Conservation (phyloP, 2,888 invertebrate genomes). For the Lithophane leautieri region DNA sequence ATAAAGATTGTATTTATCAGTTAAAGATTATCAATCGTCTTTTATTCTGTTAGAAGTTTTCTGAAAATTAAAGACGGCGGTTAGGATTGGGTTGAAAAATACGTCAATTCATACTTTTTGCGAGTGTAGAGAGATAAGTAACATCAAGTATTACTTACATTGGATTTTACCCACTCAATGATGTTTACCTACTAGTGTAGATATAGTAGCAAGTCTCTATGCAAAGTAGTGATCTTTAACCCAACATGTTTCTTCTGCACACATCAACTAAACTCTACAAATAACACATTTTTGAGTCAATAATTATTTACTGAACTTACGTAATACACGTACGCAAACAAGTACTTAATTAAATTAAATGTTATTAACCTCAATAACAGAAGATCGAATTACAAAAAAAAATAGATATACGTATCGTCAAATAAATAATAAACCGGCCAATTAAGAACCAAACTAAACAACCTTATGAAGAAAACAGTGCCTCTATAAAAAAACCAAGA, state of each 20-base stretch:
- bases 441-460: conserved; percentile 44
- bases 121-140: neutral
- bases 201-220: conserved; percentile 9
- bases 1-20: neutral
- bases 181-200: neutral
- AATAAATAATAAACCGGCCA: conserved; percentile 38
- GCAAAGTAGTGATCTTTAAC: conserved; percentile 43
- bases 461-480: conserved; percentile 35
- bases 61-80: neutral
- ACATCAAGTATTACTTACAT: neutral
- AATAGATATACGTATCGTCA: conserved; percentile 24
- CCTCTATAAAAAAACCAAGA: conserved; percentile 49
- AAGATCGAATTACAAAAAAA: conserved; percentile 28
- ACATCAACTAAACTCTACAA: conserved; percentile 24
- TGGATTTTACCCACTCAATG: neutral
- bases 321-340: conserved; percentile 21
- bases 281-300: conserved; percentile 34
- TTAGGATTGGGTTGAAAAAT: neutral
- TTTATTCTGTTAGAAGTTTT: neutral
- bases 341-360: conserved; percentile 32
- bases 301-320: conserved; percentile 35
- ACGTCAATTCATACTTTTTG: conserved; percentile 7
- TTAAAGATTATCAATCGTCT: neutral
- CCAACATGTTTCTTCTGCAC: conserved; percentile 23
- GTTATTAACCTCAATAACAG: conserved; percentile 50